These are phyloP conservation scores for Hemiscyllium ocellatum DNA, from an alignment of 2,113 vertebrate species.

Conservation along the genomic window DNA sequence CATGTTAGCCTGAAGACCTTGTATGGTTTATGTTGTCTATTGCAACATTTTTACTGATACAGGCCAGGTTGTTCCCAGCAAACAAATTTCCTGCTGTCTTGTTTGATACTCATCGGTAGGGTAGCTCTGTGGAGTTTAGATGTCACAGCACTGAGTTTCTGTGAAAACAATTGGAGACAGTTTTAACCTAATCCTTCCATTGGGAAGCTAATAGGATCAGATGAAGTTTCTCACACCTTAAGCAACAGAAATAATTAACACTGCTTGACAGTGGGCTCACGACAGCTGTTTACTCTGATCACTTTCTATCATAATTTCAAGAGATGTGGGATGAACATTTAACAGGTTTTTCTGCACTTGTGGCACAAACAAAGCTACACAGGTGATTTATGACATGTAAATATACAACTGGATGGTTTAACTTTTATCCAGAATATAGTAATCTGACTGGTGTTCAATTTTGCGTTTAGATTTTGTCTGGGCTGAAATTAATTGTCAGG, in stretches of 20 bases:
- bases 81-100: neutral
- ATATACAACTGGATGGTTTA: neutral
- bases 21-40: neutral
- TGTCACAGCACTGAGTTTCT: neutral
- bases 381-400: neutral
- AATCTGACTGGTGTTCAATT: neutral
- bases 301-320: neutral
- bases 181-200: neutral
- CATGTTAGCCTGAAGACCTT: neutral
- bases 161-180: neutral
- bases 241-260: neutral
- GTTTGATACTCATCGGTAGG: neutral
- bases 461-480: neutral
- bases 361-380: neutral
- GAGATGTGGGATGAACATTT: neutral
- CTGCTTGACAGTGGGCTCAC: neutral
- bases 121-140: neutral
- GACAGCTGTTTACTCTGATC: neutral
- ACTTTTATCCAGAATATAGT: neutral
- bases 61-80: neutral
- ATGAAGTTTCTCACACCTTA: neutral
- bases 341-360: neutral
- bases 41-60: neutral
- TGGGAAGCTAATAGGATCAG: neutral
- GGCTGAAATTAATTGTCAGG: conserved; percentile 1